Conservation (phyloP, 92 coral and sea anemone species). For the Diadumene lineata region DNA sequence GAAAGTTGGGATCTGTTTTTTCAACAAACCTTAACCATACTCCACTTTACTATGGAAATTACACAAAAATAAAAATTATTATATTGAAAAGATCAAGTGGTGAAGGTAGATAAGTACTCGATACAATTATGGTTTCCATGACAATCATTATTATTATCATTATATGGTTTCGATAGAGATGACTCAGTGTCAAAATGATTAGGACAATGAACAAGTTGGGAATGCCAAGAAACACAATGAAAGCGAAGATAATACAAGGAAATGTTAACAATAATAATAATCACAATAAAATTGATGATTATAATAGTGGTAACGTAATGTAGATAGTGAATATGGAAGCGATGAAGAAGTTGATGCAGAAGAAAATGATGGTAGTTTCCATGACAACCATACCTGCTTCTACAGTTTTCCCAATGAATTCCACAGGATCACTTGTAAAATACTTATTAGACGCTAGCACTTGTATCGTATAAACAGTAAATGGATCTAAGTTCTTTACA, state of each 20-base stretch:
- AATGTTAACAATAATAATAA: neutral
- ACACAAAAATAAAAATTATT: no score
- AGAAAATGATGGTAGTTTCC: neutral
- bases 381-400: constrained; percentile 53
- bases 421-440: constrained; percentile 52
- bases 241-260: no score
- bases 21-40: neutral
- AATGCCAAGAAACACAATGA: no score
- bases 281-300: neutral
- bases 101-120: no score
- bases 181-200: no score
- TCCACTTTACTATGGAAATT: no score
- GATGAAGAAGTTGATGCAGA: neutral
- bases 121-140: no score
- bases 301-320: neutral
- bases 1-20: neutral
- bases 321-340: neutral
- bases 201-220: no score
- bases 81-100: no score
- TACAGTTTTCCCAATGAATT: constrained; percentile 20
- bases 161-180: no score
- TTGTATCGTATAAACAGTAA: constrained; percentile 48
- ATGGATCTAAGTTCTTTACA: constrained; percentile 45
- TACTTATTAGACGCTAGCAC: constrained; percentile 57
- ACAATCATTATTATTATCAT: no score